Conservation (phyloP, 2,888 invertebrate species). For the Melanargia galathea region DNA sequence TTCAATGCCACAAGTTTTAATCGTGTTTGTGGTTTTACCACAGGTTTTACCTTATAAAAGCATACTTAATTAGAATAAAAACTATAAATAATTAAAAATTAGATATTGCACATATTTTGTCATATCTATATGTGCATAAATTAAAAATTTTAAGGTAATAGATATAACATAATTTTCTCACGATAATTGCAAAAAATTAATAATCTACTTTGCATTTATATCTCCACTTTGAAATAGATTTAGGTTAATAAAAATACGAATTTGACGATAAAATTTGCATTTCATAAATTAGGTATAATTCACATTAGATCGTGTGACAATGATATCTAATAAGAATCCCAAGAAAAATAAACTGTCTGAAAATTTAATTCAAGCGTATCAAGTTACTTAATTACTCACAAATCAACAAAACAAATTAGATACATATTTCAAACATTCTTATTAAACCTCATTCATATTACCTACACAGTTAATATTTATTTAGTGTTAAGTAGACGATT, state of each 20-base stretch:
- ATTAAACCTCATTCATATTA: too few species aligned
- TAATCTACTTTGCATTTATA: slow-evolving; percentile 19
- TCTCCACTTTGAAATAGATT: slow-evolving; percentile 27
- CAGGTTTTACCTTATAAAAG: background rate
- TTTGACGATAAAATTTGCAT: slow-evolving; percentile 25
- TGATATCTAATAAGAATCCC: slow-evolving; percentile 19
- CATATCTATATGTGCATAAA: slow-evolving; percentile 23
- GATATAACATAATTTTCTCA: slow-evolving; percentile 22
- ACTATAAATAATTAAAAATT: background rate
- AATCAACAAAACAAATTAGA: background rate
- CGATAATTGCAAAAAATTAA: slow-evolving; percentile 22
- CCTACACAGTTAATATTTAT: too few species aligned
- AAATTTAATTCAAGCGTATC: background rate
- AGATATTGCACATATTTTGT: slow-evolving; percentile 10
- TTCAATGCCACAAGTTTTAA: background rate
- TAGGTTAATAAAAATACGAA: slow-evolving; percentile 21
- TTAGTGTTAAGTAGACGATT: too few species aligned
- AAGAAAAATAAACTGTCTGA: background rate
- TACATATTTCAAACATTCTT: too few species aligned
- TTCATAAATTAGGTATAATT: slow-evolving; percentile 26
- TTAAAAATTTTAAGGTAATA: slow-evolving; percentile 1
- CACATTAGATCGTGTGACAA: slow-evolving; percentile 23
- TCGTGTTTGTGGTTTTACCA: background rate
- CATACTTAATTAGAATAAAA: background rate
- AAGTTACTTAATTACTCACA: background rate